phyloP scores from a whole-genome alignment of 2,113 vertebrate genomes.

The Dipodomys ordii region DNA sequence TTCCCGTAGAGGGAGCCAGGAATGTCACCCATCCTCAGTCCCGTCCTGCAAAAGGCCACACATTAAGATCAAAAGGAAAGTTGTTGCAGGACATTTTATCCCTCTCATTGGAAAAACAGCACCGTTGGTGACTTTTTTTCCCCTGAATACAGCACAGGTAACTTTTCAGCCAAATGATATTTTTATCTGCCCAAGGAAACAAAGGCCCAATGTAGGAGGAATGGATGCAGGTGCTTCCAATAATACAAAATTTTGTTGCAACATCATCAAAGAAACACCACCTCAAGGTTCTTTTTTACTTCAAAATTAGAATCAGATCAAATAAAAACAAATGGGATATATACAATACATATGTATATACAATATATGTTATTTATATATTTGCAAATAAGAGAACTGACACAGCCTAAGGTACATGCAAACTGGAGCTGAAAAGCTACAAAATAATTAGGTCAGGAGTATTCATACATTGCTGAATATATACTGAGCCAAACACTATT shows the following conservation, averaged over 20 bases:
- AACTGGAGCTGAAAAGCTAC: slow-evolving; percentile 22
- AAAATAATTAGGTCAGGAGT: slow-evolving; percentile 55
- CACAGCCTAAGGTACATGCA: slow-evolving; percentile 20
- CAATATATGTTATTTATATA: not conserved
- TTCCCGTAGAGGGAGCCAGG: not conserved
- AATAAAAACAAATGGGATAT: not conserved
- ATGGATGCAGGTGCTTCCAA: not conserved
- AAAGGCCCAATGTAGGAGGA: slow-evolving; percentile 46
- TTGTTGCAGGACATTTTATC: not conserved
- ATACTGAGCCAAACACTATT: slow-evolving; percentile 51
- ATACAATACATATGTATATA: too few species aligned
- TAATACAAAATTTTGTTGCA: slow-evolving; percentile 49
- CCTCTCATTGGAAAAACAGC: not conserved
- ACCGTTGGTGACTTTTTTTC: slow-evolving; percentile 49
- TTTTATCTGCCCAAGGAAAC: slow-evolving; percentile 45
- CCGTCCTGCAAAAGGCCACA: not conserved
- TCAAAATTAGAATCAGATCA: slow-evolving; percentile 22
- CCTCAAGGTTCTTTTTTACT: not conserved
- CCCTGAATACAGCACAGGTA: slow-evolving; percentile 54
- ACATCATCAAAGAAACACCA: not conserved
- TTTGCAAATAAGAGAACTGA: not conserved
- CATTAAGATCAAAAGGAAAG: not conserved
- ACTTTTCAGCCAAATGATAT: slow-evolving; percentile 60
- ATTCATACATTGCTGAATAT: slow-evolving; percentile 12
- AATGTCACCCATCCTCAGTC: not conserved